Evolutionary conservation across 2,797 vertebrate species (phyloP).

Genomic region (Megalops cyprinoides): DNA sequence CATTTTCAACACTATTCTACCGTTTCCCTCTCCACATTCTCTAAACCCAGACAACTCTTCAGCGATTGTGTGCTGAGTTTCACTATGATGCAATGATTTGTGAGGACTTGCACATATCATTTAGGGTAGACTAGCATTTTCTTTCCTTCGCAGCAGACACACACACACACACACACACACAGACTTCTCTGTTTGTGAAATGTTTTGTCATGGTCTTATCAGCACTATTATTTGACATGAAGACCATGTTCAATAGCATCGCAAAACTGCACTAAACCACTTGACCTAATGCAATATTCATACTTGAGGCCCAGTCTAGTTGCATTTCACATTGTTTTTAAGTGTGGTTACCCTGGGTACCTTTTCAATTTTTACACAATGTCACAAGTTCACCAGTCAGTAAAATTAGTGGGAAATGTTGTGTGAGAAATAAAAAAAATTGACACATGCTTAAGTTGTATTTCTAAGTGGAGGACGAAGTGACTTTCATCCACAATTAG

Average conservation of each 20-base stretch:
- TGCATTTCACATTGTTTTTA: not conserved
- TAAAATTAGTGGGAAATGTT: not conserved
- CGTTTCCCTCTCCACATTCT: slow-evolving; percentile 33
- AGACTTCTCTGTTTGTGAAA: not conserved
- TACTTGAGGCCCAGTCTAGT: not conserved
- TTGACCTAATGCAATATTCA: not conserved
- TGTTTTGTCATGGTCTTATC: too few relatives aligned
- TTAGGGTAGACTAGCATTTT: slow-evolving; percentile 57
- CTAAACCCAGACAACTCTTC: slow-evolving; percentile 34
- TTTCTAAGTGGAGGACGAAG: not conserved
- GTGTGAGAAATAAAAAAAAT: not conserved
- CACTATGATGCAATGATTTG: slow-evolving; percentile 46
- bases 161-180: not conserved
- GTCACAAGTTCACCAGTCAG: not conserved
- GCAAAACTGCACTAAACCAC: not conserved
- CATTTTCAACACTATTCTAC: slow-evolving; percentile 42
- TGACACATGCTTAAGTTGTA: not conserved
- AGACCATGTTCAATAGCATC: not conserved
- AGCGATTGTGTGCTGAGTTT: slow-evolving; percentile 40
- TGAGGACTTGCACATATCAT: slow-evolving; percentile 53
- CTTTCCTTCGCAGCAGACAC: slow-evolving; percentile 44
- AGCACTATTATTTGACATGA: not conserved
- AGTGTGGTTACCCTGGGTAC: not conserved
- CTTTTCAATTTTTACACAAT: not conserved
- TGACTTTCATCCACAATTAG: not conserved